These are phyloP conservation scores for Chrysolina americana DNA, from an alignment of 2,888 invertebrate species.

Conservation along the genomic window DNA sequence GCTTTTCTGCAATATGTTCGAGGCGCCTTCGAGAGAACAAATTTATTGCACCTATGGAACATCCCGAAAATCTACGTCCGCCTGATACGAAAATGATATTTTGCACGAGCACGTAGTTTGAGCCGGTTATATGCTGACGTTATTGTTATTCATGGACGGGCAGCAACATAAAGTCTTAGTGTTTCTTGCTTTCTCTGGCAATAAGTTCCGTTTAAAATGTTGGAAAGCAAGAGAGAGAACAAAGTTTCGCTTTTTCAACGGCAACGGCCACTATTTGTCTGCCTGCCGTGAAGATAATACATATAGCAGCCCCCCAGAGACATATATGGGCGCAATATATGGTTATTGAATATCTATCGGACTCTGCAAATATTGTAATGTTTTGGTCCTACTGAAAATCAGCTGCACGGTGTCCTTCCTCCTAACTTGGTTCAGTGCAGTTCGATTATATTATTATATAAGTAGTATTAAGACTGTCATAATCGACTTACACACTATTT, in stretches of 20 bases:
- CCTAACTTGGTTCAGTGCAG: slow-evolving; percentile 41
- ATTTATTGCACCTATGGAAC: slow-evolving; percentile 45
- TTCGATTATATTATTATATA: no score
- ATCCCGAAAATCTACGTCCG: slow-evolving; percentile 39
- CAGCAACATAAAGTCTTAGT: slow-evolving; percentile 51
- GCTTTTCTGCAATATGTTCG: slow-evolving; percentile 34
- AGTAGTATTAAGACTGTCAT: no score
- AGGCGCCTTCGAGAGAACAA: slow-evolving; percentile 36
- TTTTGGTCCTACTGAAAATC: slow-evolving; percentile 62
- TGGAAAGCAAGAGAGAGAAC: slow-evolving; percentile 17
- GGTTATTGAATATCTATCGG: slow-evolving; percentile 68
- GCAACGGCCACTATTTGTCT: slow-evolving; percentile 62
- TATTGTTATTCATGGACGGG: slow-evolving; percentile 56
- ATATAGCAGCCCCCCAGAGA: slow-evolving; percentile 62
- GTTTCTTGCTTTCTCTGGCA: slow-evolving; percentile 46
- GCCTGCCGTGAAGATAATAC: slow-evolving; percentile 62
- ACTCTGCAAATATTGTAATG: slow-evolving; percentile 63
- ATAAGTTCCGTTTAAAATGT: slow-evolving; percentile 49
- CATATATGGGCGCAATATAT: slow-evolving; percentile 67
- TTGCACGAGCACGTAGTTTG: slow-evolving; percentile 53
- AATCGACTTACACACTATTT: no score
- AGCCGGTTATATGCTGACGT: slow-evolving; percentile 48
- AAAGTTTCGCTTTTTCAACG: slow-evolving; percentile 32
- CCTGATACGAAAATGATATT: slow-evolving; percentile 50
- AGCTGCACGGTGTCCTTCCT: slow-evolving; percentile 35